Base-by-base conservation (phyloP, 2,113 vertebrate species). In the Geothlypis trichas region DNA sequence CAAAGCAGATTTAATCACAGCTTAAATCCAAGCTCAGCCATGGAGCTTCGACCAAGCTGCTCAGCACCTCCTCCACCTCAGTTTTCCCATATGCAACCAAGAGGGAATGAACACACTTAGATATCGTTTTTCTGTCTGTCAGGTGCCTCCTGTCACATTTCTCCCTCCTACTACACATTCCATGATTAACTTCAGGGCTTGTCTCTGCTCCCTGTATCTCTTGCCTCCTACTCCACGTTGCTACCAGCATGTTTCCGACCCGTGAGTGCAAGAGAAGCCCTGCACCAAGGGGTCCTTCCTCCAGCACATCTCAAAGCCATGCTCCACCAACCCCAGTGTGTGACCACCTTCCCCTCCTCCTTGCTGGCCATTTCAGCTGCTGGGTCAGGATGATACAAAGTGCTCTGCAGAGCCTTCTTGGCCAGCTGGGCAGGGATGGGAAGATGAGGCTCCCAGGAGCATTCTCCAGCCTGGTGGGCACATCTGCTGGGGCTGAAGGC, bases 231-330 rank as follows among this genome's bases (percentile, higher is more conserved):
- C 68, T 54, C 28, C 30, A 62, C 11, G 0, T 15, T 59, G 42
- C 27, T 55, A 26, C 35, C 77, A 72, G 49, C 35, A 12, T 28
- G 39, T 35, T 75, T 68, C 47, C 33, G 57, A 51, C 57, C 62
- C 0, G 0, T 44, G 67, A 83, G 63, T 3, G 5, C 4, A 31
- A n/a, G 52, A 85, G 58, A 31, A 66, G 58, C 59, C 33, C 30
- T 39, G 37, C 74, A 67, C 47, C 39, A 16, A 58, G 47, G 28
- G 3, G 2, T 44, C 14, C 59, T 89, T 47, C 49, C 31, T 30
- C 30, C 27, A 42, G 69, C 65, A 51, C 6, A 0, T 37, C 69
- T n/a, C 55, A 55, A 63, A 78, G 59, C 59, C 22, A 8, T 65
- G 44, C 13, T 35, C 27, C 30, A 59, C 22, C 2, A 3, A 11